Conservation (phyloP, 2,888 invertebrate species). For the Leptinotarsa juncta region DNA sequence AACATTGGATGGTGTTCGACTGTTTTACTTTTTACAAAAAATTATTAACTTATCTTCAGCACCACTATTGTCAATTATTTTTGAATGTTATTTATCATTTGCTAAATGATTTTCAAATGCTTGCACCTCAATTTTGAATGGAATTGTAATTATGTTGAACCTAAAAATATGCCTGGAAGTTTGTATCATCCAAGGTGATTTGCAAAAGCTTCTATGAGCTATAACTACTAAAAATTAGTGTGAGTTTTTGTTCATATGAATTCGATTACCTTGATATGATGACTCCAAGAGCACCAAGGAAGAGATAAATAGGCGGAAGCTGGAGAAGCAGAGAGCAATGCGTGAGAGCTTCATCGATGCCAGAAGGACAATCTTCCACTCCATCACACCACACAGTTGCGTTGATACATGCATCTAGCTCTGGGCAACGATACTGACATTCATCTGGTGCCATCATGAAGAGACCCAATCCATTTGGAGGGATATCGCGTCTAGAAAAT, state of each 20-base stretch:
- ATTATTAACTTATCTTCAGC: too few relatives aligned
- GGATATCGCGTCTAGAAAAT: conserved; percentile 67
- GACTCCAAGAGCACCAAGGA: conserved; percentile 65
- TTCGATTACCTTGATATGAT: conserved; percentile 54
- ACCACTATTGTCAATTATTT: too few relatives aligned
- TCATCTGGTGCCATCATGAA: conserved; percentile 73
- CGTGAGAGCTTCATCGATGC: conserved; percentile 82
- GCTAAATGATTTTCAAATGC: too few relatives aligned
- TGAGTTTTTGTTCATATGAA: neutral
- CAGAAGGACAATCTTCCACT: conserved; percentile 80
- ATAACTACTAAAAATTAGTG: too few relatives aligned
- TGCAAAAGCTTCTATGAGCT: too few relatives aligned
- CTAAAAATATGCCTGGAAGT: too few relatives aligned
- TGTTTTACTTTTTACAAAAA: too few relatives aligned
- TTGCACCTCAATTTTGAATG: too few relatives aligned
- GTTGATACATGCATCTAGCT: conserved; percentile 84
- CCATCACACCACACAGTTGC: conserved; percentile 86
- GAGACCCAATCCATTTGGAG: conserved; percentile 70
- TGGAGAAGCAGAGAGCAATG: conserved; percentile 84
- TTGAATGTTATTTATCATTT: too few relatives aligned
- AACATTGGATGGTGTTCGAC: too few relatives aligned
- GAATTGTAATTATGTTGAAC: too few relatives aligned
- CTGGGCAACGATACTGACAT: conserved; percentile 81
- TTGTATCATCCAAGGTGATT: too few relatives aligned
- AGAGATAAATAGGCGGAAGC: conserved; percentile 80